phyloP scores from a whole-genome alignment of 2,888 invertebrate species.

The Ceraclea dissimilis region DNA sequence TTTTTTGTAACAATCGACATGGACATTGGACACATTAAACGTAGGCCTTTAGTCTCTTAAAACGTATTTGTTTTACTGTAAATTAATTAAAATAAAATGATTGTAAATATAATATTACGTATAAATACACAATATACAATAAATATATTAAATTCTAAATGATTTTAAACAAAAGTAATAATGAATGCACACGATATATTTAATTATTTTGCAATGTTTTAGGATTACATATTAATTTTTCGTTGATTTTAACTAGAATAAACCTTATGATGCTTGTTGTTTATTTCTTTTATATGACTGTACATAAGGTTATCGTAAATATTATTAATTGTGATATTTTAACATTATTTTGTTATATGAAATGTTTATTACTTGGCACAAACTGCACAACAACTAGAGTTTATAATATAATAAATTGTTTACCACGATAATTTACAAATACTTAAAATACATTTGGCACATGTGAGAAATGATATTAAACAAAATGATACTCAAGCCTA shows the following conservation, averaged over 20 bases:
- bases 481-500: too few relatives aligned
- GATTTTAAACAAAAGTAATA: slow-evolving; percentile 6
- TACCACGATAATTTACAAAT: too few relatives aligned
- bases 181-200: slow-evolving; percentile 1
- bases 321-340: background rate
- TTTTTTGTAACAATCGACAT: too few relatives aligned
- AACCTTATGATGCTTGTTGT: background rate
- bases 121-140: background rate
- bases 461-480: too few relatives aligned
- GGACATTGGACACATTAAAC: too few relatives aligned
- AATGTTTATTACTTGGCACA: background rate
- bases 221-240: background rate
- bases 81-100: background rate
- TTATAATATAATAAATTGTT: background rate
- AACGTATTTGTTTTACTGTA: too few relatives aligned
- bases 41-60: too few relatives aligned
- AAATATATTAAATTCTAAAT: slow-evolving; percentile 5
- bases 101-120: background rate
- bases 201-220: background rate
- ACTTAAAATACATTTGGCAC: too few relatives aligned
- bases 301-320: background rate
- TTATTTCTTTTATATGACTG: background rate
- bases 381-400: background rate
- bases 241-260: background rate
- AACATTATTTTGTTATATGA: background rate